Conservation (phyloP, 35 echinoderm and acorn worm species). For the Apostichopus californicus region DNA sequence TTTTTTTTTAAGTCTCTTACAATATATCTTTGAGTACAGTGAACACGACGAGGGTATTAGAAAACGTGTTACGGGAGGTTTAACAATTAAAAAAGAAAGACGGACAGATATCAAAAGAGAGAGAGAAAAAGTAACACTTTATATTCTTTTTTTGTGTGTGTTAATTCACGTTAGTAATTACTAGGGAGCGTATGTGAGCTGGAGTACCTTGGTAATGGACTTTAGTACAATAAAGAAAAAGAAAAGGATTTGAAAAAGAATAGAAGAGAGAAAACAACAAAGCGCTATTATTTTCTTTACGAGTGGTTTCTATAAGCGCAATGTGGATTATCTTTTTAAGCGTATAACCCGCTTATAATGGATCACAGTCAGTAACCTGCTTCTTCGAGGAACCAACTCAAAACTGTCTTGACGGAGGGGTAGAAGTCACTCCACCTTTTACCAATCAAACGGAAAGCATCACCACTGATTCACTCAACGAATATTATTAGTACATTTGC, state of each 20-base stretch:
- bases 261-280: not conserved
- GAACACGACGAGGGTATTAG: constrained; percentile 29
- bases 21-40: constrained; percentile 22
- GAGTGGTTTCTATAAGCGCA: not conserved
- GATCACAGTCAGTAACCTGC: not conserved
- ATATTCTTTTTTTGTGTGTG: not conserved
- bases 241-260: not conserved
- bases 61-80: constrained; percentile 20
- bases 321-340: constrained; percentile 19
- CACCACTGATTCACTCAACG: not conserved
- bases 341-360: constrained; percentile 5
- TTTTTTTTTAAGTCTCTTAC: constrained; percentile 6
- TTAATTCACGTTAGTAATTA: constrained; percentile 3
- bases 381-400: not conserved
- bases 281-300: constrained; percentile 28
- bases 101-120: too few relatives aligned
- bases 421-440: not conserved
- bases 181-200: not conserved
- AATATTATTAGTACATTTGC: too few relatives aligned
- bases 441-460: not conserved
- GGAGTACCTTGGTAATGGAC: constrained; percentile 38
- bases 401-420: not conserved
- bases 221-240: constrained; percentile 6
- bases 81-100: constrained; percentile 6
- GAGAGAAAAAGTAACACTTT: constrained; percentile 18